These are phyloP conservation scores for Cervus canadensis DNA, from an alignment of 2,113 vertebrate species.

Conservation along the genomic window DNA sequence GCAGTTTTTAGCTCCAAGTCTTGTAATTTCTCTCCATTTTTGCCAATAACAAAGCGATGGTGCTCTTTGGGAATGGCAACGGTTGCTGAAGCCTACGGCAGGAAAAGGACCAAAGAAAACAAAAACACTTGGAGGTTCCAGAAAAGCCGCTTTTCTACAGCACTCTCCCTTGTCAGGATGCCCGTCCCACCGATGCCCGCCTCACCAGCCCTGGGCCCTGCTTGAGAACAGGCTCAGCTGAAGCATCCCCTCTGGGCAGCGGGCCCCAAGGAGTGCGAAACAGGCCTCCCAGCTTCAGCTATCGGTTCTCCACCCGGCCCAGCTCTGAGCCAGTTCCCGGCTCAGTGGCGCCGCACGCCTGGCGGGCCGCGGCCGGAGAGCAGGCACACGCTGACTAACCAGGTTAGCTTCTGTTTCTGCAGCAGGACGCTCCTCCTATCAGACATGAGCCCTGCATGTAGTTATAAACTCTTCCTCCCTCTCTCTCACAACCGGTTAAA, in stretches of 20 bases:
- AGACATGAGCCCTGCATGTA: rapidly evolving
- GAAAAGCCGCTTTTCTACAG: rapidly evolving
- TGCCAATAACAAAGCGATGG: conserved; percentile 98
- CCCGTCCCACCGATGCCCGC: too few species aligned
- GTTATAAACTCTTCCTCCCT: too few species aligned
- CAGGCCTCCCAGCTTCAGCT: neutral
- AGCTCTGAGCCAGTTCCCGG: neutral
- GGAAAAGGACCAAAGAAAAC: neutral
- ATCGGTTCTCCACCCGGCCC: too few species aligned
- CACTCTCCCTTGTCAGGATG: neutral
- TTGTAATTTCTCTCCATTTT: conserved; percentile 98
- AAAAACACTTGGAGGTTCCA: rapidly evolving
- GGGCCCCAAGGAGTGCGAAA: neutral
- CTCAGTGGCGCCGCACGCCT: rapidly evolving
- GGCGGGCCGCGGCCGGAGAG: rapidly evolving
- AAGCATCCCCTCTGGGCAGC: neutral
- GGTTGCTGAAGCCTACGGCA: conserved; percentile 91
- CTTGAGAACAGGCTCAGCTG: neutral
- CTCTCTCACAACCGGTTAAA: neutral
- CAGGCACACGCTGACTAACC: rapidly evolving
- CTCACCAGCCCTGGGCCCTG: neutral
- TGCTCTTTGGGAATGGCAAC: conserved; percentile 98
- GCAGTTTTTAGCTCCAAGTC: conserved; percentile 98
- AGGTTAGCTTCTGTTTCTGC: rapidly evolving
- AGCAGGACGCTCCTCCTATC: rapidly evolving